These are phyloP conservation scores for Gracilinanus agilis DNA, from an alignment of 2,113 vertebrate species.

Conservation along the genomic window DNA sequence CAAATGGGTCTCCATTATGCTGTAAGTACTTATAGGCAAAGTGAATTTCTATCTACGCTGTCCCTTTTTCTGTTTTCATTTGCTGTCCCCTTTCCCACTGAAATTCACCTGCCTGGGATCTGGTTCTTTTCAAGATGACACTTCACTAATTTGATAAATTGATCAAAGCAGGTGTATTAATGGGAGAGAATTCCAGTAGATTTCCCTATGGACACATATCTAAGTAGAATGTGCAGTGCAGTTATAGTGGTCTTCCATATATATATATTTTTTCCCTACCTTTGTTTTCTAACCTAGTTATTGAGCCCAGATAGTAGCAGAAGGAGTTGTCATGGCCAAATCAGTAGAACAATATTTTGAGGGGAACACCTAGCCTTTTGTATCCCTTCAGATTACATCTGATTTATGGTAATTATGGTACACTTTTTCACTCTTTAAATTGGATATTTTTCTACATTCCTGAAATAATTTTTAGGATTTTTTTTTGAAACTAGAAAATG, in stretches of 20 bases:
- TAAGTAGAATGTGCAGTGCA: background rate
- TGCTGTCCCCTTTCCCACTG: background rate
- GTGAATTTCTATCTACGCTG: background rate
- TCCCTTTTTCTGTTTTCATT: background rate
- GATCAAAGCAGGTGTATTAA: background rate
- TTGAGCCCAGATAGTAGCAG: background rate
- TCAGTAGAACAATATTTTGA: background rate
- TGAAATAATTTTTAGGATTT: too few species aligned
- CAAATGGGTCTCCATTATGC: background rate
- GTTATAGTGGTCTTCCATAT: background rate
- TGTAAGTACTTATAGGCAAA: background rate
- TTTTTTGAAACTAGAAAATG: too few species aligned
- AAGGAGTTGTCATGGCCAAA: background rate
- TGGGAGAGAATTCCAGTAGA: background rate
- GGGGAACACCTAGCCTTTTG: background rate
- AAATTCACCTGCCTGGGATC: background rate
- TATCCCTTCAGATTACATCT: background rate
- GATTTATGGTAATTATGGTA: too few species aligned
- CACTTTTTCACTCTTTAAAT: too few species aligned
- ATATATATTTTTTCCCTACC: background rate
- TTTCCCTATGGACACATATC: background rate
- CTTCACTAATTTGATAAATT: background rate
- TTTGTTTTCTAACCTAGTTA: background rate
- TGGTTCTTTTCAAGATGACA: background rate
- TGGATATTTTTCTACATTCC: too few species aligned